Percentiles rank a stretch among this genome's conserved stretches.
Conservation (phyloP, 2,797 vertebrate species). For the Notoglanidium macrostoma region DNA sequence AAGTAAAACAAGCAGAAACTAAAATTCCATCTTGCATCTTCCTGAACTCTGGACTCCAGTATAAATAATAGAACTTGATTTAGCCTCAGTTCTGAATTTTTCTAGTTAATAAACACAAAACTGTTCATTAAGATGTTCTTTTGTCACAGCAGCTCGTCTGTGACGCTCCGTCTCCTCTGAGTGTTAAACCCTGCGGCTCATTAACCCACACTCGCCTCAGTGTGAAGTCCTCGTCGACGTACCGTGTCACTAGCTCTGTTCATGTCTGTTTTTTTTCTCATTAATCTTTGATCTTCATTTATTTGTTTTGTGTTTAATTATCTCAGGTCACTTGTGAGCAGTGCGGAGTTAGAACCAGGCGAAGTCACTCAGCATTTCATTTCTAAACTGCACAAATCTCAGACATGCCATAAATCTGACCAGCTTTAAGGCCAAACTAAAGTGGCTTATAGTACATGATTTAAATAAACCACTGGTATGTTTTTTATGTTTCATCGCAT, state of each 20-base stretch:
- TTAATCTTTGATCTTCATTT: background rate
- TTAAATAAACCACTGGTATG: background rate
- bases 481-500: background rate
- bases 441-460: too few relatives aligned
- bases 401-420: background rate
- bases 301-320: background rate
- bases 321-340: background rate
- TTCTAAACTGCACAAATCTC: background rate
- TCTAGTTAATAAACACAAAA: background rate
- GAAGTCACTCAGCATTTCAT: background rate
- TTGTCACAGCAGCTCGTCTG: background rate
- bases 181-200: background rate
- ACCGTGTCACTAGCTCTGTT: background rate
- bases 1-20: background rate
- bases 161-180: background rate
- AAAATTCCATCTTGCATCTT: background rate
- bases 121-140: background rate
- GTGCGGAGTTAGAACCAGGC: background rate
- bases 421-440: background rate
- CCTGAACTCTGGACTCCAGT: background rate
- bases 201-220: background rate
- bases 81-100: background rate
- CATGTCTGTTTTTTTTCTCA: background rate
- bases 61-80: background rate
- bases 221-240: background rate